These are phyloP conservation scores for Alloplasta piceator DNA, from an alignment of 2,888 invertebrate species.

Conservation along the genomic window DNA sequence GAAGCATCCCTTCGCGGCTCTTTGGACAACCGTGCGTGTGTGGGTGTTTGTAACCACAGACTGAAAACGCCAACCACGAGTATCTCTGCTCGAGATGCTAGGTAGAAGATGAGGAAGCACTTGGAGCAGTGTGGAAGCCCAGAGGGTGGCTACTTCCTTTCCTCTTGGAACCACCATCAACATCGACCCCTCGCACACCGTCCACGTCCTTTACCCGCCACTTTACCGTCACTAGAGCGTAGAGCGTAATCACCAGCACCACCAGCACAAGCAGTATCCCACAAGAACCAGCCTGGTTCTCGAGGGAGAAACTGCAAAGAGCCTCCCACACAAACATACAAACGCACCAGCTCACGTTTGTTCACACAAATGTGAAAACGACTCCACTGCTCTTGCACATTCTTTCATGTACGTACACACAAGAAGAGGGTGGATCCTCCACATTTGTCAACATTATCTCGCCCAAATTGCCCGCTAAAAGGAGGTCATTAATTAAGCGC, in stretches of 20 bases:
- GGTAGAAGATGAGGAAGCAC: not conserved
- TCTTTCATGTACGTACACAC: not conserved
- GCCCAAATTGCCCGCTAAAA: not conserved
- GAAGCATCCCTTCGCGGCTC: constrained; percentile 16
- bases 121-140: constrained; percentile 5
- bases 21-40: constrained; percentile 5
- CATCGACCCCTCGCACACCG: constrained; percentile 61
- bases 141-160: constrained; percentile 54
- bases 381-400: too few species aligned
- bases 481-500: not conserved
- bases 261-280: constrained; percentile 5
- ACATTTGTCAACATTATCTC: constrained; percentile 18
- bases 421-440: not conserved
- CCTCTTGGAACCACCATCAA: constrained; percentile 59
- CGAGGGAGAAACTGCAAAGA: constrained; percentile 65
- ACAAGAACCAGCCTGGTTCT: constrained; percentile 14
- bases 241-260: constrained; percentile 67
- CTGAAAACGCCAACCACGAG: not conserved
- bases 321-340: constrained; percentile 67
- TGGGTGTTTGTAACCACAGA: not conserved
- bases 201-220: constrained; percentile 70
- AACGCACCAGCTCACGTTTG: not conserved
- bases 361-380: too few species aligned
- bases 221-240: constrained; percentile 73
- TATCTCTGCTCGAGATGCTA: not conserved